Evolutionary conservation across 2,888 invertebrate species (phyloP).

Genomic region (Idaea straminata): DNA sequence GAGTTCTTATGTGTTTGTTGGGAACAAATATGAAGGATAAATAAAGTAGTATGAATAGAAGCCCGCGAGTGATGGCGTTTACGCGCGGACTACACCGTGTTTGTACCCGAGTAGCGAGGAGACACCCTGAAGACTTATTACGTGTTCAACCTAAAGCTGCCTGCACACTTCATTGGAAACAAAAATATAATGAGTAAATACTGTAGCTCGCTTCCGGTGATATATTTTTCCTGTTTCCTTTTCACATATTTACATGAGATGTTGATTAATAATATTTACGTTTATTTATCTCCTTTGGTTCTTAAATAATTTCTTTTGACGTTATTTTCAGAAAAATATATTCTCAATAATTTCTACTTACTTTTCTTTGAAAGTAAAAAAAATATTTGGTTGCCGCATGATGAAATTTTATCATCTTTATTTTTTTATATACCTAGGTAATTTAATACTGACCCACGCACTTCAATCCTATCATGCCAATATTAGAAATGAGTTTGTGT

Average conservation of each 20-base stretch:
- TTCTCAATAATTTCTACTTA: not conserved
- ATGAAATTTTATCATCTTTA: not conserved
- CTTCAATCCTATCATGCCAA: not conserved
- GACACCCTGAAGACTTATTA: constrained; percentile 22
- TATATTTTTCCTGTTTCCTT: constrained; percentile 1
- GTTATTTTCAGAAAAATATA: not conserved
- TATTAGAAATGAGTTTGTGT: not conserved
- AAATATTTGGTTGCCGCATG: not conserved
- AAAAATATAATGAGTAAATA: constrained; percentile 1
- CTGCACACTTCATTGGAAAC: constrained; percentile 22
- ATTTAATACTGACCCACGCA: not conserved
- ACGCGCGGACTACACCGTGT: constrained; percentile 36
- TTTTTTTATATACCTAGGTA: not conserved
- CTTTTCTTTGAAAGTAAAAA: not conserved
- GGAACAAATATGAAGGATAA: constrained; percentile 7
- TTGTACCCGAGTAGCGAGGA: constrained; percentile 21
- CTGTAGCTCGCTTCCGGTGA: not conserved
- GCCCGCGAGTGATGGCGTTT: constrained; percentile 32
- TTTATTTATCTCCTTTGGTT: not conserved
- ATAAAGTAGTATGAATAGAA: constrained; percentile 16
- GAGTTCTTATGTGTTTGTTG: constrained; percentile 5
- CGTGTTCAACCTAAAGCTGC: constrained; percentile 29
- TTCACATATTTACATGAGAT: not conserved
- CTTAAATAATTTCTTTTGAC: not conserved
- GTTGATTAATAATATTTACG: not conserved